phyloP scores from a whole-genome alignment of 2,797 vertebrate genomes.

The Anabas testudineus region DNA sequence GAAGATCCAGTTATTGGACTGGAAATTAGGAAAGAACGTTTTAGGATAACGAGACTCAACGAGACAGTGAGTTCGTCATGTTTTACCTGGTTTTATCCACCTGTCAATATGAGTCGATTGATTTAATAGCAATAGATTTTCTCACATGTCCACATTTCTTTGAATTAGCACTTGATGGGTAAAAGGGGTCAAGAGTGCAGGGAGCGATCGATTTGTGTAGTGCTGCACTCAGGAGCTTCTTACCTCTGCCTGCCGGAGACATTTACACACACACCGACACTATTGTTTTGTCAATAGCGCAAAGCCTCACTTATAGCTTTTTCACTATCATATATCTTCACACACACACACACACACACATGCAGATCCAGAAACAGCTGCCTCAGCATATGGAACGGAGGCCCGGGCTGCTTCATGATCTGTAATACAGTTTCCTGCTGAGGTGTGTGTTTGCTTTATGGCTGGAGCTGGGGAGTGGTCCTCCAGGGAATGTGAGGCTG shows the following conservation, averaged over 20 bases:
- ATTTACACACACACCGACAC: conserved; percentile 12
- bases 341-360: conserved; percentile 13
- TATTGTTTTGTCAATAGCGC: conserved; percentile 63
- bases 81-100: conserved; percentile 2
- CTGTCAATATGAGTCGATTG: conserved; percentile 8
- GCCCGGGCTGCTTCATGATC: conserved; percentile 41
- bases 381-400: conserved; percentile 40
- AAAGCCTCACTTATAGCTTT: conserved; percentile 37
- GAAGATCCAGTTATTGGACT: conserved; percentile 25
- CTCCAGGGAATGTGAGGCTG: conserved; percentile 10
- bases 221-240: background rate
- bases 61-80: background rate
- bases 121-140: conserved; percentile 41
- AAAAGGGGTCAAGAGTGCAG: conserved; percentile 34
- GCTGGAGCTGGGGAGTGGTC: conserved; percentile 10
- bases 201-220: conserved; percentile 35
- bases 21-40: conserved; percentile 25
- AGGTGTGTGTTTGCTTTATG: conserved; percentile 31
- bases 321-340: conserved; percentile 17
- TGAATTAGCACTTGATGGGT: conserved; percentile 8
- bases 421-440: conserved; percentile 41
- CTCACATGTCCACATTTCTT: conserved; percentile 1
- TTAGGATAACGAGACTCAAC: background rate
- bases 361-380: conserved; percentile 56
- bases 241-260: background rate